Conservation (phyloP, 2,888 invertebrate species). For the Graphium colonna region DNA sequence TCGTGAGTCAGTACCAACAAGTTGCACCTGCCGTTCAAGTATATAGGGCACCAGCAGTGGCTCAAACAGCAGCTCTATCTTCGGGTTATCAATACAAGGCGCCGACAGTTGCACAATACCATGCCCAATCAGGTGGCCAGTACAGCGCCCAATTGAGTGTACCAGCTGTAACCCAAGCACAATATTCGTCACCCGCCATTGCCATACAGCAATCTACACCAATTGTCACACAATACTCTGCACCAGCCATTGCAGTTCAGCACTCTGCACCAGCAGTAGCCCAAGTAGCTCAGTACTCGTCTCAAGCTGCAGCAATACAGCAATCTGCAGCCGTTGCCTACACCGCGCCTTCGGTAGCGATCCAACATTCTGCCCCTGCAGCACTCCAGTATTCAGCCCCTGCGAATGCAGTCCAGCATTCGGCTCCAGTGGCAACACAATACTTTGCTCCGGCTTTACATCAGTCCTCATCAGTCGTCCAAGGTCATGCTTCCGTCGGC, state of each 20-base stretch:
- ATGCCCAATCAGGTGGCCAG: conserved; percentile 51
- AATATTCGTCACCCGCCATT: conserved; percentile 28
- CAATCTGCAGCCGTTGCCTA: conserved; percentile 22
- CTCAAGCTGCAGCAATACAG: conserved; percentile 24
- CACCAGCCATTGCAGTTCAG: conserved; percentile 31
- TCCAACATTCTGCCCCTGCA: conserved; percentile 29
- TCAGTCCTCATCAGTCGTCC: conserved; percentile 22
- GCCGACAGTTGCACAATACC: conserved; percentile 41
- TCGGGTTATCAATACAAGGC: conserved; percentile 26
- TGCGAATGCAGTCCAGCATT: conserved; percentile 32
- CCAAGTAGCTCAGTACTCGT: conserved; percentile 27
- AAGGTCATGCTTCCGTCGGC: conserved; percentile 36
- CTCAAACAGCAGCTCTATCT: conserved; percentile 6
- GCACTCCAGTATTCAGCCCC: conserved; percentile 19
- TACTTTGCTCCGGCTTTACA: conserved; percentile 26
- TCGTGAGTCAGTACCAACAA: conserved; percentile 43
- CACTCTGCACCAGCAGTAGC: conserved; percentile 41
- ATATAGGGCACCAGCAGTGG: conserved; percentile 34
- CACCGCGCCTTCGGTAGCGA: conserved; percentile 24
- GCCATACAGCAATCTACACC: conserved; percentile 34
- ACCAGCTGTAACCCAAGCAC: conserved; percentile 2
- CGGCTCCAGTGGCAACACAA: conserved; percentile 21
- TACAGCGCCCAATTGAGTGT: conserved; percentile 36
- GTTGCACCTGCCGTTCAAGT: conserved; percentile 29
- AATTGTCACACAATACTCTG: conserved; percentile 33